Evolutionary conservation across 2,888 invertebrate species (phyloP).

Genomic region (Limnephilus rhombicus): DNA sequence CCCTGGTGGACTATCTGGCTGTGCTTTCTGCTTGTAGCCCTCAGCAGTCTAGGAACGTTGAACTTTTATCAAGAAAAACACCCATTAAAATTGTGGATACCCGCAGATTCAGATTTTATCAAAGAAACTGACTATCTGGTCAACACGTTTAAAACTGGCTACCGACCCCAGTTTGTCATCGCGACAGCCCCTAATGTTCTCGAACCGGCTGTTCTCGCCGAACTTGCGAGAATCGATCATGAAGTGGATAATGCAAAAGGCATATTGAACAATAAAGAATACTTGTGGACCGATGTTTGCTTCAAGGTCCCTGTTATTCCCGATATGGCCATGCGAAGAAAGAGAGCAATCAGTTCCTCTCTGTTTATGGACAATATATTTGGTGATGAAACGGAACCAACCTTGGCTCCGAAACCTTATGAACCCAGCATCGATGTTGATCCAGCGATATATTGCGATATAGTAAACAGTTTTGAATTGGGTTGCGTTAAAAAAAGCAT

Average conservation of each 20-base stretch:
- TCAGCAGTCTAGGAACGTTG: conserved; percentile 81
- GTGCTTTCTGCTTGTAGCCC: conserved; percentile 77
- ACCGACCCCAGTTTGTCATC: conserved; percentile 80
- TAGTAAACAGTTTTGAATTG: conserved; percentile 79
- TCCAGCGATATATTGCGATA: conserved; percentile 80
- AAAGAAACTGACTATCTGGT: conserved; percentile 85
- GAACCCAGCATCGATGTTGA: conserved; percentile 80
- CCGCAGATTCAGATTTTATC: conserved; percentile 83
- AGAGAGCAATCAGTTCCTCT: background rate
- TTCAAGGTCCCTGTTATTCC: conserved; percentile 73
- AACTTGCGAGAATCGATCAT: conserved; percentile 76
- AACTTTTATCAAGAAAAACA: conserved; percentile 85
- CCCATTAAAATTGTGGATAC: conserved; percentile 87
- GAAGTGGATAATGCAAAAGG: conserved; percentile 73
- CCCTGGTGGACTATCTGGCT: conserved; percentile 80
- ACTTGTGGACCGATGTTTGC: conserved; percentile 72
- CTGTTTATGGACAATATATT: background rate
- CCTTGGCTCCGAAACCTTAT: conserved; percentile 62
- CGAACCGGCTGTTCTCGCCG: conserved; percentile 78
- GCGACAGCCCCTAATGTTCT: conserved; percentile 83
- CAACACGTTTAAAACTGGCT: conserved; percentile 81
- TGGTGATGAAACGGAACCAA: background rate
- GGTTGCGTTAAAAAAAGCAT: conserved; percentile 82
- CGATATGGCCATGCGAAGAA: conserved; percentile 68
- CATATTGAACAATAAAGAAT: conserved; percentile 68